These are phyloP conservation scores for Montipora capricornis DNA, from an alignment of 64 coral and sea anemone species.

Conservation along the genomic window DNA sequence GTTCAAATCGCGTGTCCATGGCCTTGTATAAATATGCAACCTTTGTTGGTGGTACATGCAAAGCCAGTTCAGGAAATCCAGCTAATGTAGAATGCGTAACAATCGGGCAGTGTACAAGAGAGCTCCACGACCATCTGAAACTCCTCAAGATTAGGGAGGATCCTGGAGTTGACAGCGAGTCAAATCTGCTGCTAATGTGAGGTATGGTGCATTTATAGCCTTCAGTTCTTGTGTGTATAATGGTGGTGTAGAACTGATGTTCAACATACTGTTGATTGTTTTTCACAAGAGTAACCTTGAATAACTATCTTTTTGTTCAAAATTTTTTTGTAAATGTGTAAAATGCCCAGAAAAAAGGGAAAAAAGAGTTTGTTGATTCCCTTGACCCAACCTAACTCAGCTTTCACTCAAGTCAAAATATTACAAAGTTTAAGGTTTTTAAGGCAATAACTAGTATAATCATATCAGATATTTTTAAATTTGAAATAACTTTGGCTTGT, in stretches of 20 bases:
- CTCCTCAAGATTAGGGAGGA: slow-evolving; percentile 17
- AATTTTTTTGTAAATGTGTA: slow-evolving; percentile 2
- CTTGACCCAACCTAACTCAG: neutral
- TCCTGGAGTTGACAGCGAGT: slow-evolving; percentile 26
- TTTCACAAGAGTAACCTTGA: slow-evolving; percentile 3
- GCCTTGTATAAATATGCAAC: too few relatives aligned
- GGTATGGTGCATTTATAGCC: neutral
- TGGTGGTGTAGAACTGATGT: slow-evolving; percentile 8
- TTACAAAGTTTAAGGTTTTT: slow-evolving; percentile 19
- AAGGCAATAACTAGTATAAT: slow-evolving; percentile 11
- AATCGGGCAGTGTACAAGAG: neutral
- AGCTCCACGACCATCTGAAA: neutral
- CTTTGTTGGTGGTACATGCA: too few relatives aligned
- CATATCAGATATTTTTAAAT: neutral
- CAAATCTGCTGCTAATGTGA: slow-evolving; percentile 10
- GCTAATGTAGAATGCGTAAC: neutral
- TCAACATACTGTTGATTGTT: slow-evolving; percentile 18
- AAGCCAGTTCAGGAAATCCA: too few relatives aligned
- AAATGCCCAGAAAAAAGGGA: neutral
- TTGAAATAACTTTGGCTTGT: slow-evolving; percentile 21
- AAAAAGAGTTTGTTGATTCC: neutral
- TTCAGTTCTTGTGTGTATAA: neutral
- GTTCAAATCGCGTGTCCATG: neutral
- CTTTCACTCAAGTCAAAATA: slow-evolving; percentile 14
- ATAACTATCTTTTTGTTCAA: slow-evolving; percentile 20